Percentiles rank a stretch among this genome's conserved stretches.
Evolutionary conservation across 2,113 vertebrate genomes (phyloP).

Genomic region (Condylura cristata): DNA sequence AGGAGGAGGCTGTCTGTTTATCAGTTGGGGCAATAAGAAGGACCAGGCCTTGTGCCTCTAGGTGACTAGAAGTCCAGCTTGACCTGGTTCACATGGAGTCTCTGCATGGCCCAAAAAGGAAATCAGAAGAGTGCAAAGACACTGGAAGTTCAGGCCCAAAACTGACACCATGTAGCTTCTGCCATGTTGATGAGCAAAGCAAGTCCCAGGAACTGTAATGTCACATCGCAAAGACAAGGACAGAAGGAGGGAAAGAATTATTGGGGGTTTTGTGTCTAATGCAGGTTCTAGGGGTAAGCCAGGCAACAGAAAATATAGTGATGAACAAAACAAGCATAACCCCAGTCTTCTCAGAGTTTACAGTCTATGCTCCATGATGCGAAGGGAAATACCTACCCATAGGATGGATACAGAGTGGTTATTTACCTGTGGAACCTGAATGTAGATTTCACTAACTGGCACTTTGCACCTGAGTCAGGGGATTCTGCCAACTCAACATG

Average conservation of each 20-base stretch:
- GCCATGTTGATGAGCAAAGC: not conserved
- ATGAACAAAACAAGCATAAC: not conserved
- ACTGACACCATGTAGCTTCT: not conserved
- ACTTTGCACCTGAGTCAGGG: conserved; percentile 73
- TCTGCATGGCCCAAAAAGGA: not conserved
- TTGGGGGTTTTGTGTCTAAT: not conserved
- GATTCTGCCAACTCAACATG: conserved; percentile 64
- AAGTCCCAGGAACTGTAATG: not conserved
- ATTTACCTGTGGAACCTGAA: conserved; percentile 73
- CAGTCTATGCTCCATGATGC: not conserved
- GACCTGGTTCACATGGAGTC: not conserved
- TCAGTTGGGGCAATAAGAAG: not conserved
- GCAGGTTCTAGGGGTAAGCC: not conserved
- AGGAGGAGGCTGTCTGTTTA: not conserved
- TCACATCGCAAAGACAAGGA: not conserved
- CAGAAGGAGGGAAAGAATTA: not conserved
- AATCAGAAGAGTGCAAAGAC: not conserved
- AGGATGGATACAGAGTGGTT: conserved; percentile 14
- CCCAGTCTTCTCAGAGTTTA: conserved; percentile 38
- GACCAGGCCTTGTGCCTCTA: not conserved
- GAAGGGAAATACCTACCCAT: not conserved
- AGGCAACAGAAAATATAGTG: not conserved
- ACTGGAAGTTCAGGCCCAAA: not conserved
- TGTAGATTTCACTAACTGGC: conserved; percentile 74
- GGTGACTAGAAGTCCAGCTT: not conserved